Evolutionary conservation across 37 sponge, comb jelly and placozoan species (phyloP).

Genomic region (Aphrocallistes beatrix): DNA sequence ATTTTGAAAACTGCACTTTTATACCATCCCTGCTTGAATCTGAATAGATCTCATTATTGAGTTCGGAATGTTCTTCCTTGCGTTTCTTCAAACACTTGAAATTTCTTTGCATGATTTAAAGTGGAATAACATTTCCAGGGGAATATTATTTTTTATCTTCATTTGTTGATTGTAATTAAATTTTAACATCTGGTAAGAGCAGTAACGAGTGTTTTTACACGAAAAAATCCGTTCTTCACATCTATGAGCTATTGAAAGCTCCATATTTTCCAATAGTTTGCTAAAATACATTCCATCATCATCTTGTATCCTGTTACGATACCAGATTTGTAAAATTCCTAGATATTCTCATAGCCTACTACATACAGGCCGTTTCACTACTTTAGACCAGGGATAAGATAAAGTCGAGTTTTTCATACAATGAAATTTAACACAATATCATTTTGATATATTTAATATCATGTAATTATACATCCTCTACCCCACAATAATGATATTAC

Average conservation of each 20-base stretch:
- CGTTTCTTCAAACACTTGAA: background rate
- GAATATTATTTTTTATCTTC: background rate
- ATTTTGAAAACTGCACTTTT: background rate
- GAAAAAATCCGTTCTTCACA: background rate
- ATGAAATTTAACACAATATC: too few relatives aligned
- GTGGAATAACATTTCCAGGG: background rate
- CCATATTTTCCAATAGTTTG: constrained; percentile 1
- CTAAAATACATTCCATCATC: background rate
- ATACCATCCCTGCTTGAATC: background rate
- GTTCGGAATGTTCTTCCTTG: background rate
- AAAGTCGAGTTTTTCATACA: too few relatives aligned
- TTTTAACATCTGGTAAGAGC: constrained; percentile 2
- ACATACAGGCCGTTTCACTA: too few relatives aligned
- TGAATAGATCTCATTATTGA: background rate
- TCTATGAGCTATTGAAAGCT: background rate
- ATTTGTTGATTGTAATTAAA: background rate
- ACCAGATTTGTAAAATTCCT: background rate
- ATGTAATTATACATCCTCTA: too few relatives aligned
- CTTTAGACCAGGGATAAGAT: too few relatives aligned
- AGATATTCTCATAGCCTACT: too few relatives aligned
- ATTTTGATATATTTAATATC: too few relatives aligned
- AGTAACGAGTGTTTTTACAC: background rate
- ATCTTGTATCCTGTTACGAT: constrained; percentile 3
- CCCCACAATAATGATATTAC: too few relatives aligned
- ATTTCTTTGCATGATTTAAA: background rate